Evolutionary conservation across 2,888 invertebrate species (phyloP), one percentile per base, ranked within the genome.

Genomic region (Pandemis cinnamomeana): DNA sequence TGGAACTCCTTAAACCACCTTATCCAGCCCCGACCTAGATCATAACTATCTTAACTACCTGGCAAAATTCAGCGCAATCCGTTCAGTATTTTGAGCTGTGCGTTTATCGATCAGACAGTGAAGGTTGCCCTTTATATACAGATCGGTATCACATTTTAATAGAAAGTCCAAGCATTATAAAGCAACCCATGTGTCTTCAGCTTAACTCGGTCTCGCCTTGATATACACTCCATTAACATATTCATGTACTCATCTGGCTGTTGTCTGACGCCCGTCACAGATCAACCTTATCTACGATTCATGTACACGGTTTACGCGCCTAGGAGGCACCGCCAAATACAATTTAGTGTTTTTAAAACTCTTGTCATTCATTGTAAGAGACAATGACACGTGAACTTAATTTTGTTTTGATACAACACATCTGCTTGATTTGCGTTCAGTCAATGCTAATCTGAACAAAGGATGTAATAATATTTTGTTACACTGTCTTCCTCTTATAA

Each of bases 221-320:
- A 70, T 71, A 20, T 46, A 44, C 60, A 42, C 20, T 62, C 66
- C 61, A 74, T 74, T 74, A 71, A 46, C 74, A 71, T 71, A 74
- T 71, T 74, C 74, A 74, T 74, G 71, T 36, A 46, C 67, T 74
- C 74, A 74, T 74, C 70, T 42, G 60, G 66, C 60, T 73, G 55
- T 68, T 66, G 53, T 62, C 60, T 42, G 70, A 66, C 36, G 44
- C 44, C 60, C 67, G 67, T 58, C 66, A 67, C 74, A 71, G 61
- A 71, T 62, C 70, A 53, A 74, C 53, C 69, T 66, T 60, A 73
- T 74, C 74, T 62, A 66, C 15, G 27, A 67, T 74, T 74, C 62
- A 71, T 67, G 67, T 61, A 20, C 20, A 36, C 15, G 53, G 53
- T 15, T 55, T 15, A 55, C 53, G 53, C 70, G 73, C 60, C 66